phyloP scores from a whole-genome alignment of 53 echinoderm and acorn worm species.

The Crossaster papposus region DNA sequence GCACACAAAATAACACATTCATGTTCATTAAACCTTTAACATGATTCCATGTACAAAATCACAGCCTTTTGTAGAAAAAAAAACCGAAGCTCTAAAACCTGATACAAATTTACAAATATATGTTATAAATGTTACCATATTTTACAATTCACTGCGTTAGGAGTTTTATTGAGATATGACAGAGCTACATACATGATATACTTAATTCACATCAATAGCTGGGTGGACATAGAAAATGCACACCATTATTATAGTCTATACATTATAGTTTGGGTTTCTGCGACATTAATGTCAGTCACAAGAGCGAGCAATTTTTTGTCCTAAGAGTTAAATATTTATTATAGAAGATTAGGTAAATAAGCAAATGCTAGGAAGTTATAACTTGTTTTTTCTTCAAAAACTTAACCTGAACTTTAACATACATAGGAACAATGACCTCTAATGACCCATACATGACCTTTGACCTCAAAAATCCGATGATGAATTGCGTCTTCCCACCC shows the following conservation, averaged over 20 bases:
- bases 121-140: slow-evolving; percentile 28
- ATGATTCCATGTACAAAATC: slow-evolving; percentile 63
- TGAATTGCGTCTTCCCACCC: too few species aligned
- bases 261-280: too few species aligned
- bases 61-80: slow-evolving; percentile 62
- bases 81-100: slow-evolving; percentile 53
- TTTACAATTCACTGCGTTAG: not conserved
- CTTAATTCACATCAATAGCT: not conserved
- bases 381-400: too few species aligned
- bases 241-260: not conserved
- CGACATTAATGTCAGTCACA: too few species aligned
- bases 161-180: not conserved
- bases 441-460: too few species aligned
- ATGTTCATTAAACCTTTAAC: slow-evolving; percentile 31
- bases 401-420: too few species aligned
- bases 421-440: too few species aligned
- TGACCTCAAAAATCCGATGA: too few species aligned
- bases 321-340: too few species aligned
- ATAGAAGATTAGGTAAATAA: too few species aligned
- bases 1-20: slow-evolving; percentile 45
- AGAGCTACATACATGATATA: not conserved
- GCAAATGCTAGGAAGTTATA: too few species aligned
- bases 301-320: too few species aligned
- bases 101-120: slow-evolving; percentile 63
- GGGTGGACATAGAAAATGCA: not conserved